phyloP scores from a whole-genome alignment of 2,888 invertebrate genomes.

The Troides aeacus region DNA sequence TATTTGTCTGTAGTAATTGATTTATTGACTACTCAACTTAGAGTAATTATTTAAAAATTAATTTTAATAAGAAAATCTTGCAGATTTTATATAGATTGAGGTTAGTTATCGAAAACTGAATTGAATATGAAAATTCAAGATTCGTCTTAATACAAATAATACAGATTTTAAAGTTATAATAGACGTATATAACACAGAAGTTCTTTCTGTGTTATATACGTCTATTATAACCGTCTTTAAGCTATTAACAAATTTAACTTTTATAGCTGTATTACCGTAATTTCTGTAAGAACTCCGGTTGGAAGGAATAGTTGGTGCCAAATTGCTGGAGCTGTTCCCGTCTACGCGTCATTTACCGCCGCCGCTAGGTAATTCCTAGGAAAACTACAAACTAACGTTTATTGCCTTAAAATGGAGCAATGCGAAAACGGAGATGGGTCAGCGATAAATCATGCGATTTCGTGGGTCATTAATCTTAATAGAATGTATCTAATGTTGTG shows the following conservation, averaged over 20 bases:
- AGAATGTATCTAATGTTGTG: conserved; percentile 22
- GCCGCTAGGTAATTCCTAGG: conserved; percentile 39
- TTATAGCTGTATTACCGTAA: background rate
- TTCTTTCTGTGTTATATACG: background rate
- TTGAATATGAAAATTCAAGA: no score
- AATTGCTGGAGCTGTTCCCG: conserved; percentile 67
- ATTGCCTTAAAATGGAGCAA: conserved; percentile 29
- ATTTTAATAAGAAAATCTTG: no score
- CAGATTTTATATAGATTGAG: no score
- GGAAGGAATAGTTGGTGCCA: conserved; percentile 61
- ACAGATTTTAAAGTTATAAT: no score
- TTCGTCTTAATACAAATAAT: no score
- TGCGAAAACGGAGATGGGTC: conserved; percentile 25
- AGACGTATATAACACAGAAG: no score
- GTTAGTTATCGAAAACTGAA: no score
- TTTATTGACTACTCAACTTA: no score
- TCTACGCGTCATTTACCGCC: conserved; percentile 71
- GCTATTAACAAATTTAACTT: background rate
- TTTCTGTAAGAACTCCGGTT: conserved; percentile 2
- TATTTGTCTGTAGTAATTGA: background rate
- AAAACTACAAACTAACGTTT: conserved; percentile 32
- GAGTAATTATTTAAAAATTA: no score
- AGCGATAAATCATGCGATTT: conserved; percentile 25
- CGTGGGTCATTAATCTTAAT: conserved; percentile 26
- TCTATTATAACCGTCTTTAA: background rate